Conservation (phyloP, 2,888 invertebrate species). For the Cryptus armator region DNA sequence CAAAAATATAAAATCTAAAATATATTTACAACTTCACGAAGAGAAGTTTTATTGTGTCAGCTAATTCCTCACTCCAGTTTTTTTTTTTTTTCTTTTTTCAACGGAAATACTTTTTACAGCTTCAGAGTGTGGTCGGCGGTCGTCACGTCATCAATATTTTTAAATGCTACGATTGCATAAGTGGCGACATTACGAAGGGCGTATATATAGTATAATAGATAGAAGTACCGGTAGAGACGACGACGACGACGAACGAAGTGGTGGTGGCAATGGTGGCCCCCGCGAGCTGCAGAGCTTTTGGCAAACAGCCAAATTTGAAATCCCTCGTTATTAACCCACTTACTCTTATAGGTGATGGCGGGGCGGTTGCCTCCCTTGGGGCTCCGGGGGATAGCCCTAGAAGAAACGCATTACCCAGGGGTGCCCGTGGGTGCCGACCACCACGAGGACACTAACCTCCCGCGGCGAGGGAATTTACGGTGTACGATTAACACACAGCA, state of each 20-base stretch:
- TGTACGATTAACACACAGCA: constrained; percentile 58
- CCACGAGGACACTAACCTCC: constrained; percentile 47
- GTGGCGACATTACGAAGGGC: constrained; percentile 27
- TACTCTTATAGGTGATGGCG: constrained; percentile 77
- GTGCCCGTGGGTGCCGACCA: constrained; percentile 48
- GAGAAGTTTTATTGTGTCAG: background rate
- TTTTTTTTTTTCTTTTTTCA: background rate
- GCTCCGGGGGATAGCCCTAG: constrained; percentile 48
- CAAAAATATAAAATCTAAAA: background rate
- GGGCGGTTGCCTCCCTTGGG: constrained; percentile 20
- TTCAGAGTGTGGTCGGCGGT: background rate
- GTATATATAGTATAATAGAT: constrained; percentile 1
- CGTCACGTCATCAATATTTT: constrained; percentile 44
- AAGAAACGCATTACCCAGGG: constrained; percentile 78
- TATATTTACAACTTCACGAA: background rate
- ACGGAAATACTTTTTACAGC: constrained; percentile 2
- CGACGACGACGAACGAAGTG: constrained; percentile 22
- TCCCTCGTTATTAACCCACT: constrained; percentile 79
- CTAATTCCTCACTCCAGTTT: background rate
- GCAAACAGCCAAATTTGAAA: constrained; percentile 73
- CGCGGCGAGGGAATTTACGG: constrained; percentile 61
- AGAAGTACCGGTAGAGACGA: constrained; percentile 20
- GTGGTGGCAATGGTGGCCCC: constrained; percentile 26
- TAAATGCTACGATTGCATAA: constrained; percentile 40
- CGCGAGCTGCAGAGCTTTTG: constrained; percentile 67